Conservation (phyloP, 2,888 invertebrate genomes). For the Gibbula magus region DNA sequence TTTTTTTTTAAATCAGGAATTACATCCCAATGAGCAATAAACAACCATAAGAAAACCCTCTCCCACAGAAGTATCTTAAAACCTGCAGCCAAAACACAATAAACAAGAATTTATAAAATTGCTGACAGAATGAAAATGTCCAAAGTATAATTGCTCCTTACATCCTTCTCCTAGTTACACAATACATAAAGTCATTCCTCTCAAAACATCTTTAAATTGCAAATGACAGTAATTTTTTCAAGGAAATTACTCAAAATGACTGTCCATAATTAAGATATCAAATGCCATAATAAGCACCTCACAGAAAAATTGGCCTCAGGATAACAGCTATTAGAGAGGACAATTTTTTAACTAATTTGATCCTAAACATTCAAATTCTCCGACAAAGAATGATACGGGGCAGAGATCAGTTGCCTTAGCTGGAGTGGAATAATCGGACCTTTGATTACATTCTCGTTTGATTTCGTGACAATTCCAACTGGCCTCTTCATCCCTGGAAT, state of each 20-base stretch:
- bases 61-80: no score
- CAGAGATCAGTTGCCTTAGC: not conserved
- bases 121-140: no score
- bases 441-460: constrained; percentile 22
- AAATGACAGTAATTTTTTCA: no score
- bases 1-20: no score
- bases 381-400: not conserved
- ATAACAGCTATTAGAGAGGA: constrained; percentile 2
- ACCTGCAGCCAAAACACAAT: no score
- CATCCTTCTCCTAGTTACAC: no score
- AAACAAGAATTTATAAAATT: no score
- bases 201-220: no score
- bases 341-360: constrained; percentile 3
- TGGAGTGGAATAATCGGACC: constrained; percentile 11
- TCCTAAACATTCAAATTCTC: constrained; percentile 3
- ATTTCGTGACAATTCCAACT: constrained; percentile 14
- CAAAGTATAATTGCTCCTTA: no score
- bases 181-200: no score
- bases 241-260: constrained; percentile 1
- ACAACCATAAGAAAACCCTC: no score
- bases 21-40: no score
- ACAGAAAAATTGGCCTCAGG: constrained; percentile 11
- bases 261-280: not conserved
- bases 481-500: constrained; percentile 1
- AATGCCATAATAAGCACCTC: not conserved